Evolutionary conservation across 2,113 vertebrate genomes (phyloP), one percentile per base, ranked within the genome.

Genomic region (Tenrec ecaudatus): DNA sequence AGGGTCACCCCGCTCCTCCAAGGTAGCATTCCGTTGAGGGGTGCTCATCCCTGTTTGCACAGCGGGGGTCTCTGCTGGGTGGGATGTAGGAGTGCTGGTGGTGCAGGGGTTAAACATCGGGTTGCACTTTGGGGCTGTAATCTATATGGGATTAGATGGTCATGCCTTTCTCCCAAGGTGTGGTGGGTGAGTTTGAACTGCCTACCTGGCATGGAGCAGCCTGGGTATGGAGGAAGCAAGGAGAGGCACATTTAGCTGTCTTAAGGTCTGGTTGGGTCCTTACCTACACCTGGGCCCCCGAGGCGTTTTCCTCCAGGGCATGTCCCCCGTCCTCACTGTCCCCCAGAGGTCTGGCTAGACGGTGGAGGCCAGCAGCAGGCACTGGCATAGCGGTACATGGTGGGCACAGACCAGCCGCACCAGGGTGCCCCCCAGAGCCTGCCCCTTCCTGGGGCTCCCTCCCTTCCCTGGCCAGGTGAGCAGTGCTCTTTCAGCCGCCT

Each of bases 341-440:
- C 76, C 31, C 40, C 40, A 14, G n/a, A 33, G 40, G 19, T 76
- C 82, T 19, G 27, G 68, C 12, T 0, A 76, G 38, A n/a, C 22
- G 9, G 36, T 12, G 38, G 2, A 27, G n/a, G 0, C 1, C 5
- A 40, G 11, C 17, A 66, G 19, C 22, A 12, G 23, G 31, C 20
- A 14, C 78, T 92, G 3, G 36, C 64, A 38, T 94, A 90, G 76
- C 36, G 85, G 85, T 33, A 31, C 79, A 19, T 9, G 76, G 66
- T 31, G 36, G 86, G 81, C 77, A 76, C 33, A 14, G 38, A 29
- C 25, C 22, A 20, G 31, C 60, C 53, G 23, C 27, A 16, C 76
- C 1, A 0, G 27, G 58, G 22, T 6, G 2, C 22, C 62, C 36
- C 40, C 3, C 11, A 22, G n/a, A 25, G 16, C 22, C 60, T 5